These are phyloP conservation scores for Mixornis gularis DNA, from an alignment of 2,113 vertebrate species.

Conservation along the genomic window DNA sequence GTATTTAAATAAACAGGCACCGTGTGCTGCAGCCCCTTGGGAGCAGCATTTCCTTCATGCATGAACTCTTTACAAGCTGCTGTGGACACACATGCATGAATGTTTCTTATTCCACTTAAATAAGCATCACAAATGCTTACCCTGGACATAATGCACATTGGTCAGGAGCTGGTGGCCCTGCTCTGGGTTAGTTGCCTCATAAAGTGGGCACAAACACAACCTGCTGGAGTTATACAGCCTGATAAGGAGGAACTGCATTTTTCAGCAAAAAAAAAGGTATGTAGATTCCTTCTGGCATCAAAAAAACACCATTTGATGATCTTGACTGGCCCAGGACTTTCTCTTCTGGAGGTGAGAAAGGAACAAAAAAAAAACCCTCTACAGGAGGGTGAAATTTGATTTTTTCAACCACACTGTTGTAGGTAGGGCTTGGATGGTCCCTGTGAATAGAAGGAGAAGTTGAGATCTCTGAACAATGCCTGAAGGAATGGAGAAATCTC, in stretches of 20 bases:
- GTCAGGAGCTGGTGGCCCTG: background rate
- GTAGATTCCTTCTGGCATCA: background rate
- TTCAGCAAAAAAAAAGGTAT: background rate
- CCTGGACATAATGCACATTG: background rate
- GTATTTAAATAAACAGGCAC: background rate
- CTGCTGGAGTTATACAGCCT: background rate
- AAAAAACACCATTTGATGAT: background rate
- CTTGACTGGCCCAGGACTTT: background rate
- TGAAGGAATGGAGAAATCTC: background rate
- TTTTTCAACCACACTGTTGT: background rate
- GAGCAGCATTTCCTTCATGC: background rate
- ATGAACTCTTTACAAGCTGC: background rate
- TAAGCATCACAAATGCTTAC: background rate
- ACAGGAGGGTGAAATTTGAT: background rate
- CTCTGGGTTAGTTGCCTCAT: background rate
- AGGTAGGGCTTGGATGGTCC: background rate
- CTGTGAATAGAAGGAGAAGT: background rate
- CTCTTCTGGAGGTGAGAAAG: background rate
- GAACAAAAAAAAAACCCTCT: background rate
- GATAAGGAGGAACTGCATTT: background rate
- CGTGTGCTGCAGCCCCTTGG: background rate
- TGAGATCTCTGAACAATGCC: background rate
- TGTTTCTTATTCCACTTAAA: constrained; percentile 5
- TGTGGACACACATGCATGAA: background rate
- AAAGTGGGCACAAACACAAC: background rate